Percentiles rank a stretch among this genome's conserved stretches.
Evolutionary conservation across 2,797 vertebrate genomes (phyloP).

Genomic region (Sus cebifrons): DNA sequence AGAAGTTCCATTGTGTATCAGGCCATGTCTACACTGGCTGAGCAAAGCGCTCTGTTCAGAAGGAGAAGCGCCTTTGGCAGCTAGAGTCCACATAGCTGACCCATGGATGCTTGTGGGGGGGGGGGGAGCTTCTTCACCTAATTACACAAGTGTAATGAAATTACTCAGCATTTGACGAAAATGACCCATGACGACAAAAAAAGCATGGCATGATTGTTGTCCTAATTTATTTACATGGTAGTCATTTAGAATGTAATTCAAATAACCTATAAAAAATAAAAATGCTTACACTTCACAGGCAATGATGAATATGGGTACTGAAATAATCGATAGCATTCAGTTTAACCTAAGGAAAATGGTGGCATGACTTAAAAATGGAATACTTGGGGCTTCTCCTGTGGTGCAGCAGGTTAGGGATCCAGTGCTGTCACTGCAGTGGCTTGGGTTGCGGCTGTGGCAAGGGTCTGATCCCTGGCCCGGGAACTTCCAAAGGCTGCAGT

Average conservation of each 20-base stretch:
- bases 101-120: slow-evolving; percentile 31
- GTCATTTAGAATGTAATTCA: background rate
- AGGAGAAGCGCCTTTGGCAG: slow-evolving; percentile 88
- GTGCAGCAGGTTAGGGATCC: too few relatives aligned
- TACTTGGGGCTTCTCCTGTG: background rate
- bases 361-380: background rate
- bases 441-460: too few relatives aligned
- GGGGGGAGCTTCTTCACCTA: slow-evolving; percentile 64
- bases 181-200: slow-evolving; percentile 50
- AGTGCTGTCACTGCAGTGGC: too few relatives aligned
- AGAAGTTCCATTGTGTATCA: slow-evolving; percentile 85
- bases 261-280: background rate
- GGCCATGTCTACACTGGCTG: slow-evolving; percentile 89
- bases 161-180: slow-evolving; percentile 26
- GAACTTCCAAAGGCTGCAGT: too few relatives aligned
- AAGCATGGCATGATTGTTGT: background rate
- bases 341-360: background rate
- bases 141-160: slow-evolving; percentile 17
- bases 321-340: background rate
- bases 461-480: too few relatives aligned
- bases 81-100: slow-evolving; percentile 88
- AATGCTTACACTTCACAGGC: background rate
- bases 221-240: slow-evolving; percentile 2
- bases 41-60: slow-evolving; percentile 87
- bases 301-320: background rate